Evolutionary conservation across 2,888 invertebrate genomes (phyloP), one percentile per base, ranked within the genome.

Genomic region (Macaria notata): DNA sequence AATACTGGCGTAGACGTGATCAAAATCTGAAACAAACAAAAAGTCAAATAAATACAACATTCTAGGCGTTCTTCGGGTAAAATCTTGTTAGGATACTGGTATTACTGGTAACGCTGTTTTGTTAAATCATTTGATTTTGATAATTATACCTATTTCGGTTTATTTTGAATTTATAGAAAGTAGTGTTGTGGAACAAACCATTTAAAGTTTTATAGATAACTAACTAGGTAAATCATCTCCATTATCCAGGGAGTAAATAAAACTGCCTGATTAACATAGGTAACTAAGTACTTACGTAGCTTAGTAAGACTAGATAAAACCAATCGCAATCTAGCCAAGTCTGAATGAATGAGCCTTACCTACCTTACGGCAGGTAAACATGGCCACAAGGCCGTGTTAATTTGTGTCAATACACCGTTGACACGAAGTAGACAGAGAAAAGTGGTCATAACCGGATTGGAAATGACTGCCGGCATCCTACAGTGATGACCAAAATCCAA

Each of bases 11-110:
- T 59, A 69, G 70, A 66, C 70, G 68, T 73, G 63, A 58, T 69
- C 49, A 60, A 36, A 79, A 84, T 81, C 90, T 90, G 88, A 45
- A 91, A 90, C 85, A 87, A 89, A 58, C 44, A 75, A 76, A 76
- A 38, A 56, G 3, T 8, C 3, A n/a, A 43, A 3, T 44, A 29
- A 44, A 29, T 44, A 3, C 5, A 36, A 36, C 33, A 36, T 6
- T 4, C 33, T 36, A 36, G 33, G 7, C 7, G 33, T 19, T 19
- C 19, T 19, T 19, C 19, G 19, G 19, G 19, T 19, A 19, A 19
- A 19, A 19, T 19, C 19, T 19, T 19, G 19, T 19, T 19, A 19
- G 19, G 19, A 19, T 19, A 19, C 19, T 19, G 19, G 19, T 19
- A 19, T 19, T 19, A 19, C 2, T 19, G 19, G 19, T 19, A 19